These are phyloP conservation scores for Pentamera pediparva DNA, from an alignment of 53 echinoderm and acorn worm species.

Conservation along the genomic window DNA sequence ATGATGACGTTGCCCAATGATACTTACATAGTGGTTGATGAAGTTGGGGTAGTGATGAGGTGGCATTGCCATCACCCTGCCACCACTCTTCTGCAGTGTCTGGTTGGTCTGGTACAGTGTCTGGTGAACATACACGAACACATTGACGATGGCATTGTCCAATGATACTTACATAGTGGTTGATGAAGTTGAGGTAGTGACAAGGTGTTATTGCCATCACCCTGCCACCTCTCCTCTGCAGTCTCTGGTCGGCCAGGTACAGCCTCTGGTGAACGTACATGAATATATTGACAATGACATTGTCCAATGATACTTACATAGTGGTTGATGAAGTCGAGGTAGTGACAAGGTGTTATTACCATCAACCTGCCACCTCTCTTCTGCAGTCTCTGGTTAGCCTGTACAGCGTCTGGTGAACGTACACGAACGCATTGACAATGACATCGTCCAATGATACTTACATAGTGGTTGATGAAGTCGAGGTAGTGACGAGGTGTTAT, in stretches of 20 bases:
- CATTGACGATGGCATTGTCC: conserved; percentile 92
- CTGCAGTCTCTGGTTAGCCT: conserved; percentile 88
- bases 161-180: conserved; percentile 93
- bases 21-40: conserved; percentile 94
- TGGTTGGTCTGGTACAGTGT: conserved; percentile 89
- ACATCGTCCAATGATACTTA: too few relatives aligned
- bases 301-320: too few relatives aligned
- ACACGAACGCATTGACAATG: conserved; percentile 91
- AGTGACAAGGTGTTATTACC: conserved; percentile 96
- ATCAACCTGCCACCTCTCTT: conserved; percentile 97
- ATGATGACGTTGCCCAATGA: conserved; percentile 85
- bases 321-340: conserved; percentile 99
- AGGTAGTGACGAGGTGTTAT: conserved; percentile 97
- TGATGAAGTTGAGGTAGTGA: conserved; percentile 94
- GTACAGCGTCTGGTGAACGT: conserved; percentile 90
- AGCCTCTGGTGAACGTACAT: conserved; percentile 91
- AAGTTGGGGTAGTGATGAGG: conserved; percentile 91
- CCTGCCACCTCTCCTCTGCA: conserved; percentile 83
- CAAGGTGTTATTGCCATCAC: conserved; percentile 93
- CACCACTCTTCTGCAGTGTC: conserved; percentile 80
- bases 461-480: conserved; percentile 99
- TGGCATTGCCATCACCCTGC: conserved; percentile 88
- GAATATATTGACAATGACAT: conserved; percentile 87
- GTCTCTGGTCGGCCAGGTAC: conserved; percentile 81
- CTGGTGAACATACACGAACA: conserved; percentile 89